Percentiles rank a stretch among this genome's conserved stretches.
Conservation (phyloP, 2,113 vertebrate species). For the Odocoileus hemionus region DNA sequence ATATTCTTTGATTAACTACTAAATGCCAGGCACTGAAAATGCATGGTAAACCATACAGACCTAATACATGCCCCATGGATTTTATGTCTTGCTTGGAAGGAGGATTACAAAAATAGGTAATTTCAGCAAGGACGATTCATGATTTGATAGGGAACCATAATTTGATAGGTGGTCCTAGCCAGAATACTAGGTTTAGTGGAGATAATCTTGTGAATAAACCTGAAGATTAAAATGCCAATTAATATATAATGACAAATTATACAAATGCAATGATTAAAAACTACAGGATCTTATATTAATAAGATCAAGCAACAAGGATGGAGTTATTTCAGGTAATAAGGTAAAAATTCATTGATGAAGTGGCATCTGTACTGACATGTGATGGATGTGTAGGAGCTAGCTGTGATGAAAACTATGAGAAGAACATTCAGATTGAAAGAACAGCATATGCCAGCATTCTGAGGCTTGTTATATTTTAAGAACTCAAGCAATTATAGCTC, state of each 20-base stretch:
- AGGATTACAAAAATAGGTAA: background rate
- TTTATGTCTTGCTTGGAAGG: background rate
- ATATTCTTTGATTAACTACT: background rate
- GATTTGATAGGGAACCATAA: background rate
- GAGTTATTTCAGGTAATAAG: background rate
- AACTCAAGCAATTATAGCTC: background rate
- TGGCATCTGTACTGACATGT: background rate
- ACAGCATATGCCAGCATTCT: background rate
- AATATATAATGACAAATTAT: background rate
- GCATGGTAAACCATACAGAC: background rate
- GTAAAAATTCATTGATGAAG: background rate
- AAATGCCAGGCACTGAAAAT: background rate
- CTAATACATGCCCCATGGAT: background rate
- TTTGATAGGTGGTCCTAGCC: background rate
- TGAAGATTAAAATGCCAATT: background rate
- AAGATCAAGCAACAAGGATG: background rate
- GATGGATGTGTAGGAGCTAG: background rate
- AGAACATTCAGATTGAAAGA: background rate
- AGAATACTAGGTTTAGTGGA: background rate
- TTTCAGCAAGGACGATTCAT: background rate
- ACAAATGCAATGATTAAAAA: background rate
- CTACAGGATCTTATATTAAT: background rate
- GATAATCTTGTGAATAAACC: background rate
- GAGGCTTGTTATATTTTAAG: background rate
- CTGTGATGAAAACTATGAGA: background rate